phyloP scores from a whole-genome alignment of 2,888 invertebrate genomes.

The Drosophila longiperda region DNA sequence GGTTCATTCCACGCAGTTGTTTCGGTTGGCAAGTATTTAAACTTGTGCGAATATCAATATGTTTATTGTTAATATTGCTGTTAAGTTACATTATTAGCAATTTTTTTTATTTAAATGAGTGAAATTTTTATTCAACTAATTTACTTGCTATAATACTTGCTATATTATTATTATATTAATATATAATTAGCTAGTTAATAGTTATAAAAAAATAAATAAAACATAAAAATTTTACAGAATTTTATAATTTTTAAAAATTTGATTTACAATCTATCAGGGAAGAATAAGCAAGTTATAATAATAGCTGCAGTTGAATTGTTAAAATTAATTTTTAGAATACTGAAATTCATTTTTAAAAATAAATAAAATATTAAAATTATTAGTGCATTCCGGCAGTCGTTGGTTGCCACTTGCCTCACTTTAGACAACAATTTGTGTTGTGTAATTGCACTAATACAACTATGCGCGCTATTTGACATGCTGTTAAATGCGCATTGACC shows the following conservation, averaged over 20 bases:
- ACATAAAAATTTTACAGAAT: background rate
- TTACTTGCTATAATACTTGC: no score
- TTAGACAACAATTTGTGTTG: conserved; percentile 27
- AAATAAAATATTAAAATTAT: no score
- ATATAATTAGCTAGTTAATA: no score
- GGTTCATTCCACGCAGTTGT: background rate
- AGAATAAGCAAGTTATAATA: background rate
- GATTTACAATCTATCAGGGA: background rate
- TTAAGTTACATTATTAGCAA: background rate
- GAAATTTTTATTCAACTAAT: background rate
- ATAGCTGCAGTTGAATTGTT: background rate
- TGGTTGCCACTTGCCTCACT: background rate
- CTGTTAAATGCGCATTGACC: conserved; percentile 68
- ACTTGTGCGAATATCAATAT: background rate
- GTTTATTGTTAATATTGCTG: background rate
- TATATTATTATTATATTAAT: no score
- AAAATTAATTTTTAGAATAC: background rate
- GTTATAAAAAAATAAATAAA: no score
- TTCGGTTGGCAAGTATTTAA: background rate
- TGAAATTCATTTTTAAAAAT: background rate
- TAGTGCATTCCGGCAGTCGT: conserved; percentile 12
- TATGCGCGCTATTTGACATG: conserved; percentile 55
- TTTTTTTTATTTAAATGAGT: background rate
- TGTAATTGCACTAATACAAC: conserved; percentile 31
- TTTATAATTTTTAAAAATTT: background rate